Evolutionary conservation across 2,888 invertebrate genomes (phyloP).

Genomic region (Pseudolycoriella hygida): DNA sequence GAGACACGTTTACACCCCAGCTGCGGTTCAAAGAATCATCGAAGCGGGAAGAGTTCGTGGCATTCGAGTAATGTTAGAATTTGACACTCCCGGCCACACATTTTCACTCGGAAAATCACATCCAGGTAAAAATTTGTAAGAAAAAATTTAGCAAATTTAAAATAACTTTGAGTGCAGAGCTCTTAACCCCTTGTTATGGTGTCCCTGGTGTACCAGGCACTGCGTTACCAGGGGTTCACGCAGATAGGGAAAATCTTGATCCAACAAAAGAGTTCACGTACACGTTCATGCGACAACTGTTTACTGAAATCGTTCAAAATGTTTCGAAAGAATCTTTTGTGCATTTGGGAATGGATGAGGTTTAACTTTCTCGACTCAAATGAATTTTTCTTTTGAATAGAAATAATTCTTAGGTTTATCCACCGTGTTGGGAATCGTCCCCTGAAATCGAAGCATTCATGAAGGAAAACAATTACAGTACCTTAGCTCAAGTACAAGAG

Average conservation of each 20-base stretch:
- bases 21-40: conserved; percentile 47
- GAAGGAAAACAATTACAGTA: conserved; percentile 33
- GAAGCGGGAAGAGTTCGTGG: conserved; percentile 63
- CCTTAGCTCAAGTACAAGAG: conserved; percentile 40
- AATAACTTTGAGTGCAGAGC: too few relatives aligned
- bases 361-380: conserved; percentile 21
- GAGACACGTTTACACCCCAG: conserved; percentile 40
- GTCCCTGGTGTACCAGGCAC: conserved; percentile 22
- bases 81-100: conserved; percentile 86
- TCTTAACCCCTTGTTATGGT: conserved; percentile 57
- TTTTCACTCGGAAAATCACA: conserved; percentile 68
- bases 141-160: too few relatives aligned
- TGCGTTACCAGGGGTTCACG: too few relatives aligned
- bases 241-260: conserved; percentile 58
- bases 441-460: conserved; percentile 32
- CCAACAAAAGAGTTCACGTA: conserved; percentile 49
- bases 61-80: conserved; percentile 76
- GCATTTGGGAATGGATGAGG: conserved; percentile 92
- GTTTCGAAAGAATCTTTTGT: conserved; percentile 61
- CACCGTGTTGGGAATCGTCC: too few relatives aligned
- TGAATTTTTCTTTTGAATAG: conserved; percentile 54
- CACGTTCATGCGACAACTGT: conserved; percentile 42
- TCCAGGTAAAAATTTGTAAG: conserved; percentile 15
- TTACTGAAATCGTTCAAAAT: conserved; percentile 32
- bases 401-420: conserved; percentile 30